phyloP scores from a whole-genome alignment of 2,113 vertebrate species.

The Salvelinus alpinus region DNA sequence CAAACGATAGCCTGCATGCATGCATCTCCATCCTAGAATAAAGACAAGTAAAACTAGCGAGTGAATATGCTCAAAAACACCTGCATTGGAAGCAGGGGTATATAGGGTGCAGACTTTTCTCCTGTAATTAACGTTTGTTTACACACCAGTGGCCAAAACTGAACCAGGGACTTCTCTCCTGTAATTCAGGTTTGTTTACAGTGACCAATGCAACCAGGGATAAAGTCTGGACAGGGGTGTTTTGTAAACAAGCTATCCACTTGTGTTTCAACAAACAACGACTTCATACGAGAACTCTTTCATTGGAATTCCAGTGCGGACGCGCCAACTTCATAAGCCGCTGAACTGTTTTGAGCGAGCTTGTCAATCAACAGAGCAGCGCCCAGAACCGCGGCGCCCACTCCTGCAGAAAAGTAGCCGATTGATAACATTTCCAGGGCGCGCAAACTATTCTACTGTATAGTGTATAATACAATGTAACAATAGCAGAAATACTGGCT shows the following conservation, averaged over 20 bases:
- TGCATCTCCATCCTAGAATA: not conserved
- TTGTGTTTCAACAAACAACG: too few relatives aligned
- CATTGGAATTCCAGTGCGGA: too few relatives aligned
- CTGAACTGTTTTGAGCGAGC: constrained; percentile 14
- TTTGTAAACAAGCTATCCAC: too few relatives aligned
- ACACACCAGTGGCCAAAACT: not conserved
- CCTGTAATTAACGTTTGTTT: not conserved
- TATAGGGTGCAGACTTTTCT: too few relatives aligned
- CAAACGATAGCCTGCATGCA: not conserved
- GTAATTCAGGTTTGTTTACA: not conserved
- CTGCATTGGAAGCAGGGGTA: too few relatives aligned
- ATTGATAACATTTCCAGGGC: not conserved
- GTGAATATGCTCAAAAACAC: too few relatives aligned
- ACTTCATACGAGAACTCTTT: too few relatives aligned
- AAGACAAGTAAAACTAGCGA: too few relatives aligned
- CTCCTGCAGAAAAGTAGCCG: constrained; percentile 1
- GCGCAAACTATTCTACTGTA: not conserved
- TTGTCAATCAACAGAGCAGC: constrained; percentile 29
- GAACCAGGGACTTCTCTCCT: not conserved
- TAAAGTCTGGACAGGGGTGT: too few relatives aligned
- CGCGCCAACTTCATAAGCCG: not conserved
- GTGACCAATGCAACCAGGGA: not conserved
- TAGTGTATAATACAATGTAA: constrained; percentile 12
- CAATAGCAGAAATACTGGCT: not conserved
- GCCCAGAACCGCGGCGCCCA: constrained; percentile 14